Evolutionary conservation across 2,888 invertebrate genomes (phyloP).

Genomic region (Plutella xylostella): DNA sequence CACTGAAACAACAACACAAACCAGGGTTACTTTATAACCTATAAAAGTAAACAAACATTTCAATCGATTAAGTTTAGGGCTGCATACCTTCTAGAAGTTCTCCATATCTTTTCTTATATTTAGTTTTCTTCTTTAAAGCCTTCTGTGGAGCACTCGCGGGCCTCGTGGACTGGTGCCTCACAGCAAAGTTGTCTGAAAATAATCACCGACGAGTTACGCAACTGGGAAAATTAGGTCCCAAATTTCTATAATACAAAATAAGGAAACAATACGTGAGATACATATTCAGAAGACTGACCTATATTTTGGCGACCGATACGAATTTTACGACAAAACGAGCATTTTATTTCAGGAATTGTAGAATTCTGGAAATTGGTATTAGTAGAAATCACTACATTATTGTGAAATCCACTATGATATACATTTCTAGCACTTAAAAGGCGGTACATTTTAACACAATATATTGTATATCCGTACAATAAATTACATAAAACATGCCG

Average conservation of each 20-base stretch:
- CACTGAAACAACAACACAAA: constrained; percentile 57
- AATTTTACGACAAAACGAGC: constrained; percentile 53
- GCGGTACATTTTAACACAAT: constrained; percentile 50
- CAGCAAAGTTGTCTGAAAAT: constrained; percentile 40
- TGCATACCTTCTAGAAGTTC: constrained; percentile 76
- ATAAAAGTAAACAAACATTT: background rate
- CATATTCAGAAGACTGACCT: constrained; percentile 36
- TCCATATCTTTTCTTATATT: constrained; percentile 71
- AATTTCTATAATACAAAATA: constrained; percentile 9
- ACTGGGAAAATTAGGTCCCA: constrained; percentile 30
- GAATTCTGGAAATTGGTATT: constrained; percentile 30
- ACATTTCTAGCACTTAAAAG: constrained; percentile 48
- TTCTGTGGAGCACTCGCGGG: constrained; percentile 41
- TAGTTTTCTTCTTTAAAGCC: constrained; percentile 51
- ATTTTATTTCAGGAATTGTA: constrained; percentile 43
- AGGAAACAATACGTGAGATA: background rate
- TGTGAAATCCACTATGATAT: constrained; percentile 47
- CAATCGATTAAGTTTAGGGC: background rate
- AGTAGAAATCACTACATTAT: constrained; percentile 32
- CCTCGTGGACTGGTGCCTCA: constrained; percentile 55
- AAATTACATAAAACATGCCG: constrained; percentile 33
- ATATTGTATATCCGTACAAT: constrained; percentile 25
- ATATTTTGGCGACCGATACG: constrained; percentile 37
- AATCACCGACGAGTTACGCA: constrained; percentile 50
- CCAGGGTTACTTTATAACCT: background rate